Percentiles rank a stretch among this genome's conserved stretches.
Evolutionary conservation across 2,888 invertebrate genomes (phyloP).

Genomic region (Abrostola tripartita): DNA sequence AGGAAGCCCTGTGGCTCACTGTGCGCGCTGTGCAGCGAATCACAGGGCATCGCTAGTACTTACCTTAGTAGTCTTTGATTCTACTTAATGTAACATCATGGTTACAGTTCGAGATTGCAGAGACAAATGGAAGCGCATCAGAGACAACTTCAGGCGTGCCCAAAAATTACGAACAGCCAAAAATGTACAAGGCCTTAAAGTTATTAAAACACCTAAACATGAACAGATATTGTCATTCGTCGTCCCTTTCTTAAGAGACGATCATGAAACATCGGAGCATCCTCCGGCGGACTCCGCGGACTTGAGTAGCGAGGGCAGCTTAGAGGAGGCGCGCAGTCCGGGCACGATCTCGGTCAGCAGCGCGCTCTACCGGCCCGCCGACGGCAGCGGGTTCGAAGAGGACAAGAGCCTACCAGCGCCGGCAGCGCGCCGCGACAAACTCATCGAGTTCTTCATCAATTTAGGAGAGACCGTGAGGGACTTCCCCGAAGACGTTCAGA

Average conservation of each 20-base stretch:
- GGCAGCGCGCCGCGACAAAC: conserved; percentile 21
- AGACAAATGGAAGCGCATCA: conserved; percentile 41
- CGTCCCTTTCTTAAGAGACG: conserved; percentile 22
- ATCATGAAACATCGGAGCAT: neutral
- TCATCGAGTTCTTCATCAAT: conserved; percentile 44
- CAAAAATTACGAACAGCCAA: conserved; percentile 30
- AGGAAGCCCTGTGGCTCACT: no score
- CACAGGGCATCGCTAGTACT: no score
- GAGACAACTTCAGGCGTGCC: conserved; percentile 40
- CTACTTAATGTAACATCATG: no score
- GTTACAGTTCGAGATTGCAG: conserved; percentile 34
- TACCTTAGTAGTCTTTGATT: no score
- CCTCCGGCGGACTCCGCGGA: conserved; percentile 4
- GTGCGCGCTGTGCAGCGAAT: no score
- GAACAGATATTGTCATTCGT: conserved; percentile 30
- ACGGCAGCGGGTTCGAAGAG: conserved; percentile 15
- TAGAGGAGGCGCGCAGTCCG: conserved; percentile 1
- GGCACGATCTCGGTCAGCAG: conserved; percentile 5
- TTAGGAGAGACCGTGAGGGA: conserved; percentile 37
- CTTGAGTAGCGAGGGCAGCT: conserved; percentile 28
- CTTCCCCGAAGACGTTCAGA: conserved; percentile 41
- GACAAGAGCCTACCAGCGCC: conserved; percentile 15
- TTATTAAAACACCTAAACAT: conserved; percentile 35
- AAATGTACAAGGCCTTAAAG: conserved; percentile 29
- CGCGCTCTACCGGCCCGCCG: neutral